Evolutionary conservation across 2,113 vertebrate species (phyloP).

Genomic region (Egretta garzetta): DNA sequence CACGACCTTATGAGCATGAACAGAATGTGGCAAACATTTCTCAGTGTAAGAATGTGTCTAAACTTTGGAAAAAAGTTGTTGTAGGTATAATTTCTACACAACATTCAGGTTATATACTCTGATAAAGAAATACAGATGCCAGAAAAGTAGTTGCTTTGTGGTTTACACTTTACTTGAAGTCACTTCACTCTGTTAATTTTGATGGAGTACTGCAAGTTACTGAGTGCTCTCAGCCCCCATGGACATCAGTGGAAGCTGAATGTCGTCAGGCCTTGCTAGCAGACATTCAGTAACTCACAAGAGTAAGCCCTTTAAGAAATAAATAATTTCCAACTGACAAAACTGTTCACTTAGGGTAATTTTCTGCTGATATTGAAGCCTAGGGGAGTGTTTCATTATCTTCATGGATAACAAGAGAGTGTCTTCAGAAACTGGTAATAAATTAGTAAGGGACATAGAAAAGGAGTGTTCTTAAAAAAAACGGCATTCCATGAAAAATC

Average conservation of each 20-base stretch:
- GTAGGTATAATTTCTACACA: slow-evolving; percentile 38
- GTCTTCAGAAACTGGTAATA: neutral
- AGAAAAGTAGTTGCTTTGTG: neutral
- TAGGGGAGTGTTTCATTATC: neutral
- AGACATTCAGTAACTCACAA: neutral
- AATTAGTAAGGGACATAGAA: neutral
- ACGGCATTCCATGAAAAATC: neutral
- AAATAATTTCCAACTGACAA: neutral
- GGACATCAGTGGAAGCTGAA: neutral
- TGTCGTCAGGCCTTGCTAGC: accelerated
- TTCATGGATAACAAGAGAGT: neutral
- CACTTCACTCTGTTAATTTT: neutral
- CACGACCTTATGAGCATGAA: slow-evolving; percentile 72
- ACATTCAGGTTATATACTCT: neutral
- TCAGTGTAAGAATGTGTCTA: slow-evolving; percentile 16
- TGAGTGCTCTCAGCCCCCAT: neutral
- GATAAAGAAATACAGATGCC: neutral
- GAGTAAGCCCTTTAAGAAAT: neutral
- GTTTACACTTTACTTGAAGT: neutral
- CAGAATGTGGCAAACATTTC: slow-evolving; percentile 66
- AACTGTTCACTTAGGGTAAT: neutral
- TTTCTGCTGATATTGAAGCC: neutral
- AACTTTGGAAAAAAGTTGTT: slow-evolving; percentile 39
- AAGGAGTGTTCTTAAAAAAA: neutral
- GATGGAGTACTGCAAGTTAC: neutral